phyloP scores from a whole-genome alignment of 2,113 vertebrate genomes.

The Formicarius rufipectus region DNA sequence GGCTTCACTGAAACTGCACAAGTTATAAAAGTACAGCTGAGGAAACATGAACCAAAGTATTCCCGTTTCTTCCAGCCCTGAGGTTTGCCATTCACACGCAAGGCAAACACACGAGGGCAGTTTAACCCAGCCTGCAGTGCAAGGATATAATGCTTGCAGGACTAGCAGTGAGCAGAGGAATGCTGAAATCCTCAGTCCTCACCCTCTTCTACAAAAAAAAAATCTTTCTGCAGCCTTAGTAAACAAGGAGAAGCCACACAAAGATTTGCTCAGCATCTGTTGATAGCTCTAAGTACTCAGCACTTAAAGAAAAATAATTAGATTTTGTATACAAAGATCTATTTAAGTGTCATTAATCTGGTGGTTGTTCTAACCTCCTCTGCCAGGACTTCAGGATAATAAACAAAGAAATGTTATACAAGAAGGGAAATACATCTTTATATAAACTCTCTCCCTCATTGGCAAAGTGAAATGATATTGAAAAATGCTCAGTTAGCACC shows the following conservation, averaged over 20 bases:
- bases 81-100: neutral
- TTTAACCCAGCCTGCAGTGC: neutral
- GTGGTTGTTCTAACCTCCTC: neutral
- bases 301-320: neutral
- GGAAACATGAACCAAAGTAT: neutral
- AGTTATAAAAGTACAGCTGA: neutral
- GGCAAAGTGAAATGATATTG: neutral
- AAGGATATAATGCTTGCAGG: neutral
- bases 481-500: neutral
- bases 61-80: neutral
- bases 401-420: neutral
- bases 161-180: neutral
- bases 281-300: neutral
- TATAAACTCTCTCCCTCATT: neutral
- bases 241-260: constrained; percentile 3
- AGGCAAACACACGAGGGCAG: neutral
- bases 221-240: neutral
- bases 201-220: neutral
- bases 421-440: neutral
- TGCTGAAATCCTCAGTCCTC: neutral
- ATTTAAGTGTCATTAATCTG: neutral
- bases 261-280: constrained; percentile 8
- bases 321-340: neutral
- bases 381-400: neutral
- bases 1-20: neutral